A percentile compares a stretch with the other conserved stretches of the same genome.
Conservation (phyloP, 2,113 vertebrate genomes). For the Arenaria interpres region DNA sequence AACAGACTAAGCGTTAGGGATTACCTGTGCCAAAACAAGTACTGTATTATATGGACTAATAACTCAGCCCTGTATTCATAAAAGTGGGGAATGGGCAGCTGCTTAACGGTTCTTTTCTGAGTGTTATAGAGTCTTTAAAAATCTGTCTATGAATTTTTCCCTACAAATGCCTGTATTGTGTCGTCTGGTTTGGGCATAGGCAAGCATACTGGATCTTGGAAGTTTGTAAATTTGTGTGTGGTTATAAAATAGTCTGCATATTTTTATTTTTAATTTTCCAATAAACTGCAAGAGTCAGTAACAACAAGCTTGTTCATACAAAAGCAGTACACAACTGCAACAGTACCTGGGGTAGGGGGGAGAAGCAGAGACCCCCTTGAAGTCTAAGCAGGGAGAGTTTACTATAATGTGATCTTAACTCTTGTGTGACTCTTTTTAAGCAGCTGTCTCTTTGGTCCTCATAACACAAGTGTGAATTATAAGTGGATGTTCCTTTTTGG, state of each 20-base stretch:
- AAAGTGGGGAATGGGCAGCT: constrained; percentile 2
- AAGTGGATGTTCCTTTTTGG: neutral
- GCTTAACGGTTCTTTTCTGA: constrained; percentile 6
- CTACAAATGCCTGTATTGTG: constrained; percentile 41
- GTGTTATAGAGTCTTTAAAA: constrained; percentile 21
- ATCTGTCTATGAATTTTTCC: neutral
- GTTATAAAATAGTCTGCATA: constrained; percentile 32
- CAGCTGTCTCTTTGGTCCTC: neutral
- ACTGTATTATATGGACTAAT: constrained; percentile 3
- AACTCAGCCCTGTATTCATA: constrained; percentile 2
- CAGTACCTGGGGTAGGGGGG: neutral
- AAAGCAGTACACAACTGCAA: neutral
- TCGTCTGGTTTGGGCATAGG: neutral
- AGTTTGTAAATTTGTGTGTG: neutral
- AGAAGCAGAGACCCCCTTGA: neutral
- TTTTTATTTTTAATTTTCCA: constrained; percentile 35
- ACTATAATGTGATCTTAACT: neutral
- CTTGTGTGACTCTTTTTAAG: neutral
- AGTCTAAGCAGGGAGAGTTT: neutral
- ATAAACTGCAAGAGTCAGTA: neutral
- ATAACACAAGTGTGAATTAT: neutral
- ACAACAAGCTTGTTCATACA: constrained; percentile 23
- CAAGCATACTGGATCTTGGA: neutral
- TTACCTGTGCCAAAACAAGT: constrained; percentile 35
- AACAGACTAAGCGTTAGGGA: neutral